Evolutionary conservation across 1,140 invertebrate genomes (phyloP).

Genomic region (Hirudo medicinalis): DNA sequence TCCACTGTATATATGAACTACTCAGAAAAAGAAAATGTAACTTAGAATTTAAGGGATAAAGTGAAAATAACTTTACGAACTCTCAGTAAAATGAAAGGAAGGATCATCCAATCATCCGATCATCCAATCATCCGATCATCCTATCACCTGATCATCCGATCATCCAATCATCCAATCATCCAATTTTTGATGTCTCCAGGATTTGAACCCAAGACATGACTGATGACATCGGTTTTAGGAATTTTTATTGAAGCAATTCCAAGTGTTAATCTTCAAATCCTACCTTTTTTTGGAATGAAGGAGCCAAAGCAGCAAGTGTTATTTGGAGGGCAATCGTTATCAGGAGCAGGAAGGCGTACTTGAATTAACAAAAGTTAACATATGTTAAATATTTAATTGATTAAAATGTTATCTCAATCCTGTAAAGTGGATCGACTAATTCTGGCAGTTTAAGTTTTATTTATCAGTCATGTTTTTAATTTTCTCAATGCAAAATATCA

Average conservation of each 20-base stretch:
- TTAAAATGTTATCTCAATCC: not conserved
- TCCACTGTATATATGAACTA: no score
- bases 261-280: not conserved
- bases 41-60: no score
- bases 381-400: not conserved
- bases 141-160: not conserved
- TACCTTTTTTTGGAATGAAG: not conserved
- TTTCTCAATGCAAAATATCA: no score
- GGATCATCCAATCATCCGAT: not conserved
- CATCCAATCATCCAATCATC: not conserved
- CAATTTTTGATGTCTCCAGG: not conserved
- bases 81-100: not conserved
- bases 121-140: not conserved
- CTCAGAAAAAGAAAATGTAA: no score
- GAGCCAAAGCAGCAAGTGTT: not conserved
- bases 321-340: slow-evolving; percentile 4
- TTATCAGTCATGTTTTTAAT: no score
- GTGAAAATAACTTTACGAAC: no score
- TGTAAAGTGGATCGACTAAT: not conserved
- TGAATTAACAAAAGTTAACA: not conserved
- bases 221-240: not conserved
- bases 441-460: no score
- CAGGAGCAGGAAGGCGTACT: slow-evolving; percentile 10
- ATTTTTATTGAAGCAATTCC: not conserved
- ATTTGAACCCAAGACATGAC: not conserved